phyloP scores from a whole-genome alignment of 2,888 invertebrate genomes.

The Lacanobia wlatinum region DNA sequence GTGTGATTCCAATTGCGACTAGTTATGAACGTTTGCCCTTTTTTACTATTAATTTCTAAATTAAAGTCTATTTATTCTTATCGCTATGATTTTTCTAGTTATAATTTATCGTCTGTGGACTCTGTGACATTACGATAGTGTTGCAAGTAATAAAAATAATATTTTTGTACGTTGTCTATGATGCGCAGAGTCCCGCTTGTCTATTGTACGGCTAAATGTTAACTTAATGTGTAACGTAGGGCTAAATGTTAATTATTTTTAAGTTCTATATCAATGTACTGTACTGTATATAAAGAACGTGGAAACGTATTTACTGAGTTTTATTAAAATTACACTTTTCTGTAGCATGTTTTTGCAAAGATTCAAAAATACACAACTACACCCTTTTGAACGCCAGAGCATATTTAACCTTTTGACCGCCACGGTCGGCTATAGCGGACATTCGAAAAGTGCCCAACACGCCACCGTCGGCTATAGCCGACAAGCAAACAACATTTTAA shows the following conservation, averaged over 20 bases:
- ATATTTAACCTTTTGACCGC: too few species aligned
- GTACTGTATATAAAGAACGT: slow-evolving; percentile 88
- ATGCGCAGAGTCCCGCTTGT: slow-evolving; percentile 60
- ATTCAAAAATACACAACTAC: not conserved
- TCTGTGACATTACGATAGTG: slow-evolving; percentile 57
- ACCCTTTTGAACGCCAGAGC: too few species aligned
- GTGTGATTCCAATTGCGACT: slow-evolving; percentile 55
- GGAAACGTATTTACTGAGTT: slow-evolving; percentile 71
- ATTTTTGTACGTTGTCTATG: slow-evolving; percentile 66
- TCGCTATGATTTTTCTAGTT: slow-evolving; percentile 55
- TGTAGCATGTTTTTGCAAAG: not conserved
- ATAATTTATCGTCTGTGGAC: slow-evolving; percentile 61
- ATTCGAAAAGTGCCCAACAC: too few species aligned
- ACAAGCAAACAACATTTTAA: too few species aligned
- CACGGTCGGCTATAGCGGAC: too few species aligned
- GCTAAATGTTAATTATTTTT: slow-evolving; percentile 89
- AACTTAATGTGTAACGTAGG: slow-evolving; percentile 81
- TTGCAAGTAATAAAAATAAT: slow-evolving; percentile 59
- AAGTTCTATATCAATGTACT: slow-evolving; percentile 81
- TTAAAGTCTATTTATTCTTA: slow-evolving; percentile 61
- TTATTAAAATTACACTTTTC: slow-evolving; percentile 38
- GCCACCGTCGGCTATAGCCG: too few species aligned
- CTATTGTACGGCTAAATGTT: slow-evolving; percentile 73
- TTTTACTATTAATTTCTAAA: slow-evolving; percentile 53
- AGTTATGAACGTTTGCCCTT: slow-evolving; percentile 43